Percentiles rank a stretch among this genome's conserved stretches.
These are phyloP conservation scores for Pyrrhia umbra DNA, from an alignment of 2,888 invertebrate genomes.

Conservation along the genomic window DNA sequence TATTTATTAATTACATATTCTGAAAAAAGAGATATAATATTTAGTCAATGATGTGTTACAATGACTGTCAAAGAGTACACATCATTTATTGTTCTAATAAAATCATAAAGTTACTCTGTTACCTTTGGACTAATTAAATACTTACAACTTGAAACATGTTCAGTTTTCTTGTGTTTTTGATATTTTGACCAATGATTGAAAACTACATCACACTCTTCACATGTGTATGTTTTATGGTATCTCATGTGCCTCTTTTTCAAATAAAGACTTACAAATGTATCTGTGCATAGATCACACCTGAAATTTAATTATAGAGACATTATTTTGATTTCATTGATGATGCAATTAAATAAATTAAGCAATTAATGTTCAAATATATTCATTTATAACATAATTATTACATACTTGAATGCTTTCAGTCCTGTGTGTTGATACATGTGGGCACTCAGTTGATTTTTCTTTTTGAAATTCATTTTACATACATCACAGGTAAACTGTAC, in stretches of 20 bases:
- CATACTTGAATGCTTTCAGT: constrained; percentile 82
- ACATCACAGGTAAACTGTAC: constrained; percentile 85
- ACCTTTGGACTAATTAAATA: not conserved
- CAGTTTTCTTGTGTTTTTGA: constrained; percentile 81
- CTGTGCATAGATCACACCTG: constrained; percentile 89
- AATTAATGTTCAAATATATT: no score
- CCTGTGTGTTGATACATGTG: constrained; percentile 90
- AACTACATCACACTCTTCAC: constrained; percentile 82
- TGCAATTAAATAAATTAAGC: no score
- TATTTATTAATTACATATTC: no score
- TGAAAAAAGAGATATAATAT: no score
- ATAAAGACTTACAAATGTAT: constrained; percentile 83
- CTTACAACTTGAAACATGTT: constrained; percentile 77
- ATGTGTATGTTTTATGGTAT: constrained; percentile 84
- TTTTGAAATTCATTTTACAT: constrained; percentile 88
- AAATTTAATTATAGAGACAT: constrained; percentile 57
- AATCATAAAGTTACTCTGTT: not conserved
- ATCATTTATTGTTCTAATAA: no score
- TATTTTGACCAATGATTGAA: constrained; percentile 88
- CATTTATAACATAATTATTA: constrained; percentile 12
- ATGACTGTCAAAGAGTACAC: no score
- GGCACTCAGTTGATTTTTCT: constrained; percentile 89
- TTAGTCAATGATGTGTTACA: no score
- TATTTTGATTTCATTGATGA: not conserved
- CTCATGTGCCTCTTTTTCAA: constrained; percentile 87